These are phyloP conservation scores for Oryzias woworae DNA, from an alignment of 2,113 vertebrate genomes.

Conservation along the genomic window DNA sequence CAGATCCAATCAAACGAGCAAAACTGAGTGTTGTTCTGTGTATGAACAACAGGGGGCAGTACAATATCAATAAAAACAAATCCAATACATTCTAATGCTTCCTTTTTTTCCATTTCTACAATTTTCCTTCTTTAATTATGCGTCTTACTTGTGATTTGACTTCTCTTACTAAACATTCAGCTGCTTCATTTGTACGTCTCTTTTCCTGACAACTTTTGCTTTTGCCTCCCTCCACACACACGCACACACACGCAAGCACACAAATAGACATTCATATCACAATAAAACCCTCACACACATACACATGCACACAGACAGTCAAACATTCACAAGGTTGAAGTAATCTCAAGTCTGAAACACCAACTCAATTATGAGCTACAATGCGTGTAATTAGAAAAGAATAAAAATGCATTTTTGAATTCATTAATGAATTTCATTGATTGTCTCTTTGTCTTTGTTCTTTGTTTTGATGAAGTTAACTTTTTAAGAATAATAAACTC, in stretches of 20 bases:
- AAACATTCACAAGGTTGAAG: constrained; percentile 44
- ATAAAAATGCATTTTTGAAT: constrained; percentile 77
- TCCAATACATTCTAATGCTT: constrained; percentile 21
- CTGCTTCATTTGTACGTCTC: constrained; percentile 44
- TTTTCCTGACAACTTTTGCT: constrained; percentile 22
- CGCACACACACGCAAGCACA: neutral
- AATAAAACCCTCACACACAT: constrained; percentile 7
- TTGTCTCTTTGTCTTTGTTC: constrained; percentile 71
- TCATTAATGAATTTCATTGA: constrained; percentile 78
- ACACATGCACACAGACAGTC: constrained; percentile 8
- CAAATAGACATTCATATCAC: constrained; percentile 1
- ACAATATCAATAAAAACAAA: constrained; percentile 54
- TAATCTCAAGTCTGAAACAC: constrained; percentile 71
- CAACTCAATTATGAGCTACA: constrained; percentile 77
- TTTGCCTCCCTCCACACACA: constrained; percentile 3
- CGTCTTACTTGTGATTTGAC: constrained; percentile 45
- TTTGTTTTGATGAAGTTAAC: constrained; percentile 75
- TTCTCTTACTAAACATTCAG: constrained; percentile 42
- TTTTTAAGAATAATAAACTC: constrained; percentile 63
- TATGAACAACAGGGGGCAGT: constrained; percentile 70
- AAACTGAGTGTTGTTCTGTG: constrained; percentile 13
- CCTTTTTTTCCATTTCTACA: constrained; percentile 38
- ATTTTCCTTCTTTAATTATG: constrained; percentile 36
- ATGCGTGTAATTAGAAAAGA: constrained; percentile 79
- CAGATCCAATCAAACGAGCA: constrained; percentile 14